Evolutionary conservation across 1,140 invertebrate genomes (phyloP).

Genomic region (Drosophila sp.): DNA sequence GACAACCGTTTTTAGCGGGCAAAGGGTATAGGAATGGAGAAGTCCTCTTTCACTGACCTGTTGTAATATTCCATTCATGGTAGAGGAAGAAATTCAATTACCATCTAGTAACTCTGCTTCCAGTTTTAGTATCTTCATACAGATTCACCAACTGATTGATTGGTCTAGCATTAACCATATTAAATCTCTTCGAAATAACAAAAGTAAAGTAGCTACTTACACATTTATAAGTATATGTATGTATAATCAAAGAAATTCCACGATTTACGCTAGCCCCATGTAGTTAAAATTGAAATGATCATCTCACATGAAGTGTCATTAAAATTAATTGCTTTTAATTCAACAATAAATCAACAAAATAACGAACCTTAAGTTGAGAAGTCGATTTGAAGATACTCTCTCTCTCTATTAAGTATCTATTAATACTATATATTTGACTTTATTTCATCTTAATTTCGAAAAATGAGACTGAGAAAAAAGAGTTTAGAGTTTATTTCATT

Average conservation of each 20-base stretch:
- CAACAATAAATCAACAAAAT: not conserved
- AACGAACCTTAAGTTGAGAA: not conserved
- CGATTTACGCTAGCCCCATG: not conserved
- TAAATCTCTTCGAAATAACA: no score
- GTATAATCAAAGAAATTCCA: not conserved
- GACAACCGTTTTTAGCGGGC: not conserved
- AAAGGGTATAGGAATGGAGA: conserved; percentile 33
- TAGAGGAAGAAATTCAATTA: not conserved
- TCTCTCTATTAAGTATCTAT: no score
- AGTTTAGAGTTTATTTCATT: not conserved
- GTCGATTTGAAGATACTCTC: not conserved
- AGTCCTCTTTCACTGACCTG: conserved; percentile 56
- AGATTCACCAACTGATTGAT: no score
- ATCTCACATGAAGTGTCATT: conserved; percentile 16
- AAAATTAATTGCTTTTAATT: conserved; percentile 31
- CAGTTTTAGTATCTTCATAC: no score
- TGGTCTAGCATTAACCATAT: no score
- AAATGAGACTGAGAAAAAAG: no score
- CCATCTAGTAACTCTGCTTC: no score
- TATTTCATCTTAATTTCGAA: no score
- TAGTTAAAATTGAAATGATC: conserved; percentile 18
- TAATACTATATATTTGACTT: not conserved
- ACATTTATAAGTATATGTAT: no score
- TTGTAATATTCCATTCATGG: conserved; percentile 45
- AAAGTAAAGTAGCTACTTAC: no score